Conservation (phyloP, 2,888 invertebrate genomes). For the Habrosyne pyritoides region DNA sequence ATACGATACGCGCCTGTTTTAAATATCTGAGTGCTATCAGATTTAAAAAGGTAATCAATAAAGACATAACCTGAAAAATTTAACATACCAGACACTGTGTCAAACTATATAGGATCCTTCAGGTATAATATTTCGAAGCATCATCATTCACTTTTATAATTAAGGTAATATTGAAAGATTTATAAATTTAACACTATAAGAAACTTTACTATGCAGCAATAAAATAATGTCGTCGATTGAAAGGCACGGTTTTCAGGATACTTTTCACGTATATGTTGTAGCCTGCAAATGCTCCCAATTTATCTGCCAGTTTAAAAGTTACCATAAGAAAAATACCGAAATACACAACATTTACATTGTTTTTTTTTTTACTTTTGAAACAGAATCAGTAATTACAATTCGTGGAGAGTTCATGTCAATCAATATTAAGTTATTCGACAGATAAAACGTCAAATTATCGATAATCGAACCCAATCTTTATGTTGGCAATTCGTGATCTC, state of each 20-base stretch:
- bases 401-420: constrained; percentile 37
- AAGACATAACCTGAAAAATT: neutral
- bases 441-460: constrained; percentile 43
- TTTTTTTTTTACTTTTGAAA: neutral
- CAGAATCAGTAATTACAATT: constrained; percentile 4
- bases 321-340: neutral
- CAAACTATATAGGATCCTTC: neutral
- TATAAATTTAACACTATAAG: too few relatives aligned
- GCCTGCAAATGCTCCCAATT: too few relatives aligned
- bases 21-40: neutral
- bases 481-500: constrained; percentile 36
- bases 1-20: constrained; percentile 5
- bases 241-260: too few relatives aligned
- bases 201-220: too few relatives aligned
- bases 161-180: too few relatives aligned
- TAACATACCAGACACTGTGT: neutral
- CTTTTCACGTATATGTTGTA: too few relatives aligned
- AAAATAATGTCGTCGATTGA: too few relatives aligned
- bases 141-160: neutral
- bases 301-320: too few relatives aligned
- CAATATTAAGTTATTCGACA: constrained; percentile 28
- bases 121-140: neutral
- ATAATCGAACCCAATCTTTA: constrained; percentile 34
- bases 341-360: too few relatives aligned
- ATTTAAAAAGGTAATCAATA: neutral